phyloP scores from a whole-genome alignment of 2,888 invertebrate genomes.

The Leptopilina syphax region DNA sequence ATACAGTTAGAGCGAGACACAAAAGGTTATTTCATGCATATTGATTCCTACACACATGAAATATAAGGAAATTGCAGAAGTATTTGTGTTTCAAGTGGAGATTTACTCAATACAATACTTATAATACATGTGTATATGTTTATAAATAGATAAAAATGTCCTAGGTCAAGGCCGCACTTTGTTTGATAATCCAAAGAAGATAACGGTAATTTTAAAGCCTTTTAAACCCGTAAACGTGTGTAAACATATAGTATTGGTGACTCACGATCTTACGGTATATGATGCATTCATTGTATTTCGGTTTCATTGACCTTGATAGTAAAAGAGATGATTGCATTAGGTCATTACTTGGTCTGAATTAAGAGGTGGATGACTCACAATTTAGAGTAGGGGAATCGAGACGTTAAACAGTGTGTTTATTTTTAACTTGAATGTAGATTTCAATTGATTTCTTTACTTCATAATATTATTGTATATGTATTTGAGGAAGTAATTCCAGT shows the following conservation, averaged over 20 bases:
- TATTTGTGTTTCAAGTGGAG: conserved; percentile 8
- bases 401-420: conserved; percentile 2
- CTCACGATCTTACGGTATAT: conserved; percentile 34
- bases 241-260: conserved; percentile 31
- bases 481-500: background rate
- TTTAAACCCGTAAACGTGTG: conserved; percentile 29
- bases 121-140: background rate
- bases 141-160: conserved; percentile 44
- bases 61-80: conserved; percentile 12
- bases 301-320: conserved; percentile 40
- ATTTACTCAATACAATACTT: conserved; percentile 25
- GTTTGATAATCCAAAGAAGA: conserved; percentile 64
- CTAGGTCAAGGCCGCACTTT: conserved; percentile 62
- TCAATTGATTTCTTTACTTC: background rate
- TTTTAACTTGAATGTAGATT: background rate
- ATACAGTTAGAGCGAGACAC: background rate
- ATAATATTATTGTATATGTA: background rate
- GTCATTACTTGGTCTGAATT: conserved; percentile 33
- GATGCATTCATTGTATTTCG: conserved; percentile 36
- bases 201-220: conserved; percentile 53
- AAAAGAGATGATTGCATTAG: conserved; percentile 24
- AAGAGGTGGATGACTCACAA: conserved; percentile 18
- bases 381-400: background rate
- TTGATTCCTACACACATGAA: background rate
- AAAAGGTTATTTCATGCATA: background rate